Percentiles rank a stretch among this genome's conserved stretches.
phyloP scores from a whole-genome alignment of 2,888 invertebrate genomes.

The Aphidoletes aphidimyza region DNA sequence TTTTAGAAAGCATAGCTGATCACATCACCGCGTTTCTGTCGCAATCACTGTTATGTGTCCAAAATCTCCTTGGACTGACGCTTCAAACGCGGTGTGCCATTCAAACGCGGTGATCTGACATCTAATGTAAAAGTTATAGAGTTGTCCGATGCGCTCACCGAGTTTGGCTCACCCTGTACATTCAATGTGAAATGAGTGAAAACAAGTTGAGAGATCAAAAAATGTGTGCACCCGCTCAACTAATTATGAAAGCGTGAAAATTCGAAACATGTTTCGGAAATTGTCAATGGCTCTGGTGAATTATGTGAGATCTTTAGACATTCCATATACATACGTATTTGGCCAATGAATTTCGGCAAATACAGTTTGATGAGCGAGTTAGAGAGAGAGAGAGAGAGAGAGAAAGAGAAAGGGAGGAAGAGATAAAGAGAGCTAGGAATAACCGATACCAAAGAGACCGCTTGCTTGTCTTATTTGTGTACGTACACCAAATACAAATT shows the following conservation, averaged over 20 bases:
- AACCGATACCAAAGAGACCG: not conserved
- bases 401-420: not conserved
- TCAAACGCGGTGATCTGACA: too few relatives aligned
- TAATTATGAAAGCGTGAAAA: slow-evolving; percentile 53
- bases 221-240: not conserved
- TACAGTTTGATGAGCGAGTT: too few relatives aligned
- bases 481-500: not conserved
- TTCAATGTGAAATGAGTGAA: slow-evolving; percentile 1
- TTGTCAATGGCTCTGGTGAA: slow-evolving; percentile 32
- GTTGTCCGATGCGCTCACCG: too few relatives aligned
- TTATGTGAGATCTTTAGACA: not conserved
- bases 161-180: too few relatives aligned
- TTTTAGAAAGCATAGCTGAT: too few relatives aligned
- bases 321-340: not conserved
- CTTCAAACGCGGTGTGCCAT: too few relatives aligned
- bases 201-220: slow-evolving; percentile 17
- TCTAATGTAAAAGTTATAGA: too few relatives aligned
- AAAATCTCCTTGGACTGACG: too few relatives aligned
- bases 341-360: not conserved
- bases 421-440: too few relatives aligned
- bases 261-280: slow-evolving; percentile 50
- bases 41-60: too few relatives aligned
- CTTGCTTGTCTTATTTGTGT: not conserved
- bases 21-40: too few relatives aligned
- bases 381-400: too few relatives aligned